Conservation (phyloP, 2,888 invertebrate genomes). For the Neoascia interrupta region DNA sequence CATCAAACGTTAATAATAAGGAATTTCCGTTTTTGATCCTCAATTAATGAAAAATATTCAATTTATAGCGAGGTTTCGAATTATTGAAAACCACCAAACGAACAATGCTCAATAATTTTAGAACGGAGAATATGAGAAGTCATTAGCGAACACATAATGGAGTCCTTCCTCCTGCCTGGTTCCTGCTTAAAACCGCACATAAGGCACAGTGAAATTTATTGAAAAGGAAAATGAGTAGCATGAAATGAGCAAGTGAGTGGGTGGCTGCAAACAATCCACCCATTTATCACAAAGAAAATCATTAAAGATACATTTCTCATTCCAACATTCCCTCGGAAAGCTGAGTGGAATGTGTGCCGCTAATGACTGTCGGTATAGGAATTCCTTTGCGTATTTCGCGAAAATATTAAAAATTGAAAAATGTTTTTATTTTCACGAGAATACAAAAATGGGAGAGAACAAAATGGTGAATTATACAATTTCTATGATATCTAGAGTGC, state of each 20-base stretch:
- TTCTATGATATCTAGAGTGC: no score
- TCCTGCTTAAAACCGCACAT: neutral
- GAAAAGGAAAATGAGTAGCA: neutral
- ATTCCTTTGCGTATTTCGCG: conserved; percentile 4
- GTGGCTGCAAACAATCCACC: neutral
- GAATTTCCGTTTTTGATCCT: no score
- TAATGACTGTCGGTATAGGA: conserved; percentile 1
- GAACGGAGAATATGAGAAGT: conserved; percentile 2
- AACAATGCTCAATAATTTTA: neutral
- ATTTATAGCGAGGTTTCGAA: no score
- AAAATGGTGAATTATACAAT: no score
- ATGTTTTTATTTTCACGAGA: no score
- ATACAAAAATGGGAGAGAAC: no score
- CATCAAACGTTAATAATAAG: no score
- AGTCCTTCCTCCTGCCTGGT: neutral
- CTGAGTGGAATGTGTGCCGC: neutral
- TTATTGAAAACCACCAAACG: no score
- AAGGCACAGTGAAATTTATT: neutral
- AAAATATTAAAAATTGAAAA: no score
- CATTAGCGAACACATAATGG: conserved; percentile 14
- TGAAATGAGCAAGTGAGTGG: no score
- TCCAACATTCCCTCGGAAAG: neutral
- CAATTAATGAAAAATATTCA: no score
- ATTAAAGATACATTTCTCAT: conserved; percentile 17
- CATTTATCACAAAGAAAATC: conserved; percentile 14